Base-by-base conservation (phyloP, 2,888 invertebrate species). In the Xestia ashworthii region DNA sequence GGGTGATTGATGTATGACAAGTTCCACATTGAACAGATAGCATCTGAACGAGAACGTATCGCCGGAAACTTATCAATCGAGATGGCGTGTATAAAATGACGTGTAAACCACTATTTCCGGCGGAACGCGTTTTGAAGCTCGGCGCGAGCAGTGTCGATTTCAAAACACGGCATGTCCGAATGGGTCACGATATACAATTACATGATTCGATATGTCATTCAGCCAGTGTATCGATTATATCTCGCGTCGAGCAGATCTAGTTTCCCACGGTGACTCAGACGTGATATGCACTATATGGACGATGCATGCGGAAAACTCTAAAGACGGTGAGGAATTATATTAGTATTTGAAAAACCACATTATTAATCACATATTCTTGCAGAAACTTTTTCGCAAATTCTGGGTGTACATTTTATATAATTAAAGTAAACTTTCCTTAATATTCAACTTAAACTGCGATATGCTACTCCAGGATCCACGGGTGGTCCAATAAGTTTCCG, bases 201-300 rank as follows among this genome's bases (percentile, higher is more conserved):
- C 91, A 90, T 87, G 88, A 91, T 89, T 91, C 89, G 91, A 92
- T 92, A 93, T 91, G 92, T 91, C 92, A 90, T 91, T 90, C 90
- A 89, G 84, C 75, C 86, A 78, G 84, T 88, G 89, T 92, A 90
- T 90, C 90, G 89, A 91, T 92, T 91, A 89, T 89, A 90, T 90
- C 92, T 92, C 85, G 80, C 82, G 85, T 86, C 86, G 89, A 86
- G 82, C 85, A 89, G 88, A 91, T 92, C 89, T 90, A 89, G 89
- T 91, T 92, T 90, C 92, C 89, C 89, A 91, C 91, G 90, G 89
- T 92, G 89, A 91, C 73, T 89, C 91, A 86, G 65, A 50, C 74
- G 72, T 81, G 74, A 81, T 84, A 71, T 74, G 72, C 76, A 73
- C 67, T 71, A 48, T 79, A 80, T 73, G 72, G 62, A 68, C 76